Conservation (phyloP, 1,140 invertebrate genomes). For the Charaxes varanes region DNA sequence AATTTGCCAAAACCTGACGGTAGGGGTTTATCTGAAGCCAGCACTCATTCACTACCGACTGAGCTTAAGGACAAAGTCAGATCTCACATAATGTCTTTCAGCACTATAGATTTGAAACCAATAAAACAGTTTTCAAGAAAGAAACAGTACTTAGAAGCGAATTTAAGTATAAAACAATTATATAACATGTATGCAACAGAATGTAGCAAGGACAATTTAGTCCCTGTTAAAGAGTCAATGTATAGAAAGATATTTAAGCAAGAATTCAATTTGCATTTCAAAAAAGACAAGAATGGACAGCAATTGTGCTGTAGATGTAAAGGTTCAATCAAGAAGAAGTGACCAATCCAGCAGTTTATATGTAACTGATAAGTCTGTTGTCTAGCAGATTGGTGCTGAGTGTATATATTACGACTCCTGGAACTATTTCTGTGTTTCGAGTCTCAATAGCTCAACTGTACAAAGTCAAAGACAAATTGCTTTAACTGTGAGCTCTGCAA, state of each 20-base stretch:
- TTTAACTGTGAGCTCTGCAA: too few relatives aligned
- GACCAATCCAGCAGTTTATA: too few relatives aligned
- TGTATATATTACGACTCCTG: too few relatives aligned
- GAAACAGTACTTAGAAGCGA: slow-evolving; percentile 62
- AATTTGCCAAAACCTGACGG: slow-evolving; percentile 65
- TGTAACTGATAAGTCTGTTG: too few relatives aligned
- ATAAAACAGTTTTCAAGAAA: slow-evolving; percentile 59
- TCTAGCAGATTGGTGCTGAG: too few relatives aligned
- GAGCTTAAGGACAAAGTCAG: slow-evolving; percentile 54
- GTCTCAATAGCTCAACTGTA: too few relatives aligned
- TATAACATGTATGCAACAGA: slow-evolving; percentile 61
- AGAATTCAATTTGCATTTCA: slow-evolving; percentile 70
- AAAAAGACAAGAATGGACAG: slow-evolving; percentile 51
- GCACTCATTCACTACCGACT: slow-evolving; percentile 43
- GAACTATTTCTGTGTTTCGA: too few relatives aligned
- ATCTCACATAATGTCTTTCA: slow-evolving; percentile 53
- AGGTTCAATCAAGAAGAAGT: slow-evolving; percentile 49
- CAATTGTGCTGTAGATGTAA: slow-evolving; percentile 55
- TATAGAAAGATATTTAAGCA: slow-evolving; percentile 68
- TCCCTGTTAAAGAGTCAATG: slow-evolving; percentile 65
- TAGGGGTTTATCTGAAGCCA: slow-evolving; percentile 45
- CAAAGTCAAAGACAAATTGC: too few relatives aligned
- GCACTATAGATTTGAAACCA: slow-evolving; percentile 48
- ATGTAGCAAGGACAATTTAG: slow-evolving; percentile 44
- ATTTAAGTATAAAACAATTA: slow-evolving; percentile 68